A percentile compares a stretch with the other conserved stretches of the same genome.
Evolutionary conservation across 2,888 invertebrate genomes (phyloP).

Genomic region (Eutolmus rufibarbis): DNA sequence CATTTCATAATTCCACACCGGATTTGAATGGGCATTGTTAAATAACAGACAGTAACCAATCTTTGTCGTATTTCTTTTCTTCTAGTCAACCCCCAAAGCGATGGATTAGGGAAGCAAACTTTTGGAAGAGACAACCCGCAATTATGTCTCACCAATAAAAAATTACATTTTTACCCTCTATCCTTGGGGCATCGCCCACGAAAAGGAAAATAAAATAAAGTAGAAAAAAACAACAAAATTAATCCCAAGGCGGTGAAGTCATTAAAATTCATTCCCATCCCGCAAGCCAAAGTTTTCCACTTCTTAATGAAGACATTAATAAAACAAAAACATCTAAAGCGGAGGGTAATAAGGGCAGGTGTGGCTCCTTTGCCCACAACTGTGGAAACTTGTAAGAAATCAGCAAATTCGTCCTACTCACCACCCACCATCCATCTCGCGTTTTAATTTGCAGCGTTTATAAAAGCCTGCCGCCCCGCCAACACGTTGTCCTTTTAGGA

Average conservation of each 20-base stretch:
- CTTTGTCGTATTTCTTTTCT: not conserved
- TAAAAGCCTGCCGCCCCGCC: not conserved
- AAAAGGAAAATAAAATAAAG: not conserved
- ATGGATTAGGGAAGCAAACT: not conserved
- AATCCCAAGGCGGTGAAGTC: not conserved
- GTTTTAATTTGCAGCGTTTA: not conserved
- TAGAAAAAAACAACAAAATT: not conserved
- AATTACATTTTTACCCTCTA: not conserved
- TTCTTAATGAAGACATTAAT: conserved; percentile 30
- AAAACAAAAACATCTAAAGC: not conserved
- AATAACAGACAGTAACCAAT: not conserved
- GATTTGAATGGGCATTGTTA: not conserved
- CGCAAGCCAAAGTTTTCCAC: not conserved
- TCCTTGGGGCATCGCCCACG: not conserved
- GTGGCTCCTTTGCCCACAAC: not conserved
- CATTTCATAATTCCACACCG: not conserved
- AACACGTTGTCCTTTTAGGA: not conserved
- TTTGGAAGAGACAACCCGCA: not conserved
- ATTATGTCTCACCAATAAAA: not conserved
- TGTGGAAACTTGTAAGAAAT: not conserved
- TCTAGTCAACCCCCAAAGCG: not conserved
- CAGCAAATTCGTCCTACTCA: not conserved
- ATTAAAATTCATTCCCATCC: conserved; percentile 29
- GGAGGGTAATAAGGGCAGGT: conserved; percentile 23
- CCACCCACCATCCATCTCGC: not conserved